Evolutionary conservation across 2,113 vertebrate genomes (phyloP), one percentile per base, ranked within the genome.

Genomic region (Crocuta crocuta): DNA sequence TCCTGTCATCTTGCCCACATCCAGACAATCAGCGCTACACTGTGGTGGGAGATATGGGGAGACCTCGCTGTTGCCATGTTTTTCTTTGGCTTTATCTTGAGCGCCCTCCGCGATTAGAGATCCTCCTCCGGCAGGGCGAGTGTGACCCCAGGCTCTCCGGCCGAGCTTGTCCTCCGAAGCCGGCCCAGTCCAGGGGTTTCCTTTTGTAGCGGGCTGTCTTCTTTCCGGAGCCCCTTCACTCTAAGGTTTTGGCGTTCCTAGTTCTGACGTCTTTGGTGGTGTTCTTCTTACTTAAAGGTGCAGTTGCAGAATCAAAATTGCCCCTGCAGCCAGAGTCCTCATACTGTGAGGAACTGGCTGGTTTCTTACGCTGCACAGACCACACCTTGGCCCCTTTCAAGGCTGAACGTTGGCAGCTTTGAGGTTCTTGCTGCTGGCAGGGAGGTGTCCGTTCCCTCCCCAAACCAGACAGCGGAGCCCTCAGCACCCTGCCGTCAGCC

Each of bases 121-220:
- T 98, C 93, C 95, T 99, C 98, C 86, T 98, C 55, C 0, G 99
- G 99, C 15, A 99, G 98, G 0, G 99, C 98, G 58, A 99, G 98
- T 39, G 99, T 99, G 21, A 99, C 99, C 99, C 99, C 58, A 97
- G 98, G 99, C 99, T 98, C 99, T 98, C 33, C 98, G 98, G 97
- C 98, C 98, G 79, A 99, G 86, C 97, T 98, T 99, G 84, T 99
- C 99, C 97, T 99, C 99, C 95, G 99, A 97, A 33, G 99, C 98
- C 94, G 98, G 73, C 97, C 99, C 98, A 98, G 98, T 74, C 85
- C 98, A 71, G 98, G 97, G 91, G 85, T 78, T 92, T 98, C 76
- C 7, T 97, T 95, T 83, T 98, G 97, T 4, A 95, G 85, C 4
- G 39, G 55, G 48, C 73, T 70, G 23, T 98, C 98, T 85, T 99